Base-by-base conservation (phyloP, 2,797 vertebrate genomes). In the Liparis tanakae region DNA sequence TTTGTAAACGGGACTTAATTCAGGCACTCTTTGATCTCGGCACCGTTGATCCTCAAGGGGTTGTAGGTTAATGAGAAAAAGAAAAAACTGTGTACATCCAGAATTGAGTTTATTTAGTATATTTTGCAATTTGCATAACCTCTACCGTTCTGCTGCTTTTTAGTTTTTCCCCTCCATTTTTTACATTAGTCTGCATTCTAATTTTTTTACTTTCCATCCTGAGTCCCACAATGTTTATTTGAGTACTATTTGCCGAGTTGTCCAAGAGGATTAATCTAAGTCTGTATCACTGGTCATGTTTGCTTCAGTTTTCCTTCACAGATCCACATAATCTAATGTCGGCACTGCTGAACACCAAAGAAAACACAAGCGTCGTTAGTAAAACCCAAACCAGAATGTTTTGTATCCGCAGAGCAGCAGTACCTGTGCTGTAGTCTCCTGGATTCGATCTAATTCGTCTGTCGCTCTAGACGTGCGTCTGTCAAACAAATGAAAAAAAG, bases 341-440 rank as follows among this genome's bases (percentile, higher is more conserved):
- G 36, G 10, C 14, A 17, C 36, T 54, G 20, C n/a, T 7, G 22
- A 17, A 74, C 44, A 66, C 10, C 13, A 44, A n/a, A 12, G 51
- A 82, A 53, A 74, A 60, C 17, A 41, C 20, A 36, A 54, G 18
- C 9, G 1, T 72, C 54, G 41, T 62, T 10, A 61, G 41, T 58
- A n/a, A 20, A 62, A 2, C 9, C 13, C n/a, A n/a, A 9, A 13
- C 25, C 4, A 30, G 25, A 30, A 30, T 18, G 41, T 57, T 62
- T 13, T 12, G 12, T 41, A 12, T 36, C 34, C 13, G n/a, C 51
- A 68, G 8, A 37, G 20, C 43, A 37, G 20, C 43, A 12, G 41
- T 33, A 46, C 39, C 25, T 18, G 14, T 46, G 30, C 43, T 1
- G 10, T 34, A n/a, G 18, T 20, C 2, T 4, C 18, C 36, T 63